Conservation (phyloP, 2,113 vertebrate genomes). For the Phocoena phocoena region DNA sequence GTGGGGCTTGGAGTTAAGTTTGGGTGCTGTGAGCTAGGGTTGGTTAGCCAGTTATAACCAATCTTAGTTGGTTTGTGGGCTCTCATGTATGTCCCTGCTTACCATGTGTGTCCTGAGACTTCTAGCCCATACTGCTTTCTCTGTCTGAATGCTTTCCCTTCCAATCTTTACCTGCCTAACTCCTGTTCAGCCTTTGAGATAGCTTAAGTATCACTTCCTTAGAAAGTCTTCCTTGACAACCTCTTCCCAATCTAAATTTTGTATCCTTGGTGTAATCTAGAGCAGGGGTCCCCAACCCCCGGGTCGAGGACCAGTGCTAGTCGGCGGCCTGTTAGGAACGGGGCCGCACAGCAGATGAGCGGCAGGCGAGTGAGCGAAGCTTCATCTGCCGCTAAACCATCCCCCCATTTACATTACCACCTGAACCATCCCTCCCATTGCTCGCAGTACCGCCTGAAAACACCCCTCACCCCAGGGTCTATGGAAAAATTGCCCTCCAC, state of each 20-base stretch:
- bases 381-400: too few relatives aligned
- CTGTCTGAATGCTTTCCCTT: background rate
- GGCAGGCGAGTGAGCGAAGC: too few relatives aligned
- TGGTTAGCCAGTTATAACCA: background rate
- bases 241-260: background rate
- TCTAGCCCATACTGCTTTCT: background rate
- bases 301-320: too few relatives aligned
- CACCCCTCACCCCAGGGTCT: too few relatives aligned
- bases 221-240: background rate
- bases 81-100: background rate
- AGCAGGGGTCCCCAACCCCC: background rate
- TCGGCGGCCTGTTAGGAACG: too few relatives aligned
- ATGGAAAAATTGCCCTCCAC: too few relatives aligned
- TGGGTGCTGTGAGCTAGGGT: background rate
- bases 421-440: too few relatives aligned
- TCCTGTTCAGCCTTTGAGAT: background rate
- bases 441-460: too few relatives aligned
- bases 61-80: background rate
- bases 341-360: too few relatives aligned
- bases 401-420: too few relatives aligned
- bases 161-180: background rate
- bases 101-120: background rate
- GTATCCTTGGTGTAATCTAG: background rate
- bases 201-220: background rate
- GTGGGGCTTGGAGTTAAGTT: background rate